phyloP scores from a whole-genome alignment of 2,797 vertebrate genomes.

The Micrastur ruficollis region DNA sequence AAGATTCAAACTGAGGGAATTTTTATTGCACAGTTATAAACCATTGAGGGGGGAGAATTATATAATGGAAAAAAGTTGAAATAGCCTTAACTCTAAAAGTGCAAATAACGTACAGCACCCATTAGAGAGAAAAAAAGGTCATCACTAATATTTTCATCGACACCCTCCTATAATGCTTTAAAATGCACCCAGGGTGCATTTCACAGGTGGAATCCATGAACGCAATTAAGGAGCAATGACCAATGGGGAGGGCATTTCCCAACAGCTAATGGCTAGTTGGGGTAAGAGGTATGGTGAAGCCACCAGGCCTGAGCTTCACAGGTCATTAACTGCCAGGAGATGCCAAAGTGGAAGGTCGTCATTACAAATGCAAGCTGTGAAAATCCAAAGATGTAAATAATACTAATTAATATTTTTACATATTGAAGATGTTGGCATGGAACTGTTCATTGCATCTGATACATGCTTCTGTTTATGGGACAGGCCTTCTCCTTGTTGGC shows the following conservation, averaged over 20 bases:
- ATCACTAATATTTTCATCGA: not conserved
- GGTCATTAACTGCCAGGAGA: slow-evolving; percentile 12
- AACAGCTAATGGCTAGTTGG: not conserved
- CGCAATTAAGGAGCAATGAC: not conserved
- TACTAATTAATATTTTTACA: not conserved
- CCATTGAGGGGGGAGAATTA: slow-evolving; percentile 1
- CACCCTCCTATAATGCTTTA: not conserved
- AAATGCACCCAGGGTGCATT: slow-evolving; percentile 20
- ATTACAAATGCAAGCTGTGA: not conserved
- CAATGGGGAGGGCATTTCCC: slow-evolving; percentile 24
- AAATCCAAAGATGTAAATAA: not conserved
- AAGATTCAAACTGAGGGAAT: slow-evolving; percentile 34
- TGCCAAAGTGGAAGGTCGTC: not conserved
- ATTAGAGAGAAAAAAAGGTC: not conserved
- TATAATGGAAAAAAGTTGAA: slow-evolving; percentile 63
- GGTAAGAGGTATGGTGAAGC: not conserved
- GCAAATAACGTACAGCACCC: slow-evolving; percentile 32
- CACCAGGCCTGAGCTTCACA: not conserved
- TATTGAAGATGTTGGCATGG: not conserved
- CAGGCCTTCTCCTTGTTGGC: not conserved
- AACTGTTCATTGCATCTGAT: not conserved
- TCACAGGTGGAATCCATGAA: slow-evolving; percentile 10
- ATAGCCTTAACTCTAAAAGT: slow-evolving; percentile 15
- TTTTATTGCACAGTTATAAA: slow-evolving; percentile 59
- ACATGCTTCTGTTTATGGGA: not conserved